Conservation (phyloP, 2,113 vertebrate genomes). For the Pelmatolapia mariae region DNA sequence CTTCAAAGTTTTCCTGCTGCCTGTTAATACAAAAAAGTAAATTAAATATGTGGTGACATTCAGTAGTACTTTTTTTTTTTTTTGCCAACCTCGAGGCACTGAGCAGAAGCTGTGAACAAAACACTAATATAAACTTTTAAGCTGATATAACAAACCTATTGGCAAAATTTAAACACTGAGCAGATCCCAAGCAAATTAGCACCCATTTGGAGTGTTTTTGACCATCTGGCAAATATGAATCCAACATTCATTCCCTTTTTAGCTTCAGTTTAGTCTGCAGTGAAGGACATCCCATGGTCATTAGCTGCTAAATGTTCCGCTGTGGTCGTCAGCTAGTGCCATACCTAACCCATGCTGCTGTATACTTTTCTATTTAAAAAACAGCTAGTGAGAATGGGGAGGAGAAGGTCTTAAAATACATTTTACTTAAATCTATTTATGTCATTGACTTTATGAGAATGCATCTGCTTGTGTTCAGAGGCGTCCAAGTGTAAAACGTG, state of each 20-base stretch:
- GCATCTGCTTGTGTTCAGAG: background rate
- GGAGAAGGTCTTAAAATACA: background rate
- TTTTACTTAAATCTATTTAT: background rate
- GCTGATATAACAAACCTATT: background rate
- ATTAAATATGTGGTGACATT: background rate
- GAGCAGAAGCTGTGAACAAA: background rate
- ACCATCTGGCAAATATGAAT: background rate
- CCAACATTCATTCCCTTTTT: background rate
- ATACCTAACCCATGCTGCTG: background rate
- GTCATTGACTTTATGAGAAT: background rate
- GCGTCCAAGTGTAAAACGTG: background rate
- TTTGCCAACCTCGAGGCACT: background rate
- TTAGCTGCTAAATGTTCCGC: background rate
- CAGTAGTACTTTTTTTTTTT: background rate
- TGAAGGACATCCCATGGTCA: background rate
- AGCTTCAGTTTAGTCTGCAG: background rate
- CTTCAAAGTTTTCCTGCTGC: background rate
- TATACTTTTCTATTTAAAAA: background rate
- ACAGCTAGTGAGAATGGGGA: background rate
- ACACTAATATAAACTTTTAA: background rate
- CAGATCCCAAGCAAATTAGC: background rate
- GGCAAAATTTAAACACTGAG: background rate
- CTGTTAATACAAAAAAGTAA: background rate
- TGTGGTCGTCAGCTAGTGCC: background rate
- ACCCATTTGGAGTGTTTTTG: background rate